phyloP scores from a whole-genome alignment of 2,113 vertebrate species.

The Jacana jacana region DNA sequence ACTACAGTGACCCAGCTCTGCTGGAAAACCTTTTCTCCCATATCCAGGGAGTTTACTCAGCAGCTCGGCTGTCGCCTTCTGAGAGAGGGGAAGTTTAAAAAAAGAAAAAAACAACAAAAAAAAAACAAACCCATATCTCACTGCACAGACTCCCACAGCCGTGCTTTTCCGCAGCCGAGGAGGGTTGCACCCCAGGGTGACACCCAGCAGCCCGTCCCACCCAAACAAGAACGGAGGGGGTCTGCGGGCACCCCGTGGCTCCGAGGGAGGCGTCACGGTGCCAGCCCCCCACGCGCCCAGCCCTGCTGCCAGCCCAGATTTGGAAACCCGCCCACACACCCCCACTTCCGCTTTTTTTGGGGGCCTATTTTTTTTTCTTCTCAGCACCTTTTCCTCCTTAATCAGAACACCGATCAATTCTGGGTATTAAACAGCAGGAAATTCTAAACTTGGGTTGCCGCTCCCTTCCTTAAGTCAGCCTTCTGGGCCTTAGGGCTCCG shows the following conservation, averaged over 20 bases:
- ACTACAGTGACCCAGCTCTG: constrained; percentile 50
- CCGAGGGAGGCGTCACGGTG: fast-evolving
- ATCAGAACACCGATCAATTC: constrained; percentile 38
- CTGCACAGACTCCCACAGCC: background rate
- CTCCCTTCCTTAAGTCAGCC: constrained; percentile 48
- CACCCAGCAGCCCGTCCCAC: fast-evolving
- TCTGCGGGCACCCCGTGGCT: background rate
- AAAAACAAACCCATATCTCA: background rate
- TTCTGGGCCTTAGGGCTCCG: background rate
- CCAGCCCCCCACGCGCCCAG: background rate
- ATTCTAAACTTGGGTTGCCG: constrained; percentile 50
- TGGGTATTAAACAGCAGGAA: constrained; percentile 59
- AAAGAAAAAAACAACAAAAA: background rate
- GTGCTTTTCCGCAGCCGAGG: background rate
- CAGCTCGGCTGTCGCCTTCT: background rate
- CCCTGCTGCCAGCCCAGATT: background rate
- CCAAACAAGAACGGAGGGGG: background rate
- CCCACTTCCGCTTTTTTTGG: background rate
- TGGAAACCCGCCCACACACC: background rate
- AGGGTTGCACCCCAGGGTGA: background rate
- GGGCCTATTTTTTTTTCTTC: too few relatives aligned
- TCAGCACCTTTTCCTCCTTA: constrained; percentile 54
- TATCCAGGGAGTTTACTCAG: constrained; percentile 13
- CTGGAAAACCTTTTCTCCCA: constrained; percentile 32
- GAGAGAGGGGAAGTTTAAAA: background rate